Evolutionary conservation across 2,113 vertebrate species (phyloP).

Genomic region (Dipodomys ordii): DNA sequence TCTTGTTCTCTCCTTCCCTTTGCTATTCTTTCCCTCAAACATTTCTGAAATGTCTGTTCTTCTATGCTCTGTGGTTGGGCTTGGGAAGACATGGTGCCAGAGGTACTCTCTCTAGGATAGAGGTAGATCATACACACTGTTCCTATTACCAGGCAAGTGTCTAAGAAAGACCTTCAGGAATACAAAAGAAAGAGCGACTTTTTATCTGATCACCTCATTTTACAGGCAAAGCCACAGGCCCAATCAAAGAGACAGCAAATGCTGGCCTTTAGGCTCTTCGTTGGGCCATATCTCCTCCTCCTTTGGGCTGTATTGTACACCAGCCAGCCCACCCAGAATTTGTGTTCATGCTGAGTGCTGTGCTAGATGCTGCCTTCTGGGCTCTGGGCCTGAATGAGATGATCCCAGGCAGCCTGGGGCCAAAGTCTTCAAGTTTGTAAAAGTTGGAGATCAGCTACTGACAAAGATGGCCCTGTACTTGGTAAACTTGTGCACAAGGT

Average conservation of each 20-base stretch:
- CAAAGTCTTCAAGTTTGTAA: not conserved
- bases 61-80: not conserved
- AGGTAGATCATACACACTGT: accelerated
- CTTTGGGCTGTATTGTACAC: not conserved
- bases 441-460: not conserved
- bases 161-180: not conserved
- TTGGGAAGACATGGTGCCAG: not conserved
- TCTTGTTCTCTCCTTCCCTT: not conserved
- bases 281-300: not conserved
- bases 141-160: not conserved
- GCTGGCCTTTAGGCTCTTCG: not conserved
- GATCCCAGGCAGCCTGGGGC: not conserved
- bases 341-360: accelerated
- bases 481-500: not conserved
- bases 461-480: not conserved
- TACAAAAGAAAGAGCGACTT: too few relatives aligned
- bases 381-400: not conserved
- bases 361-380: not conserved
- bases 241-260: not conserved
- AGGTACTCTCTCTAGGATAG: not conserved
- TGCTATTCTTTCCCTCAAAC: not conserved
- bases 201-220: not conserved
- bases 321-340: not conserved
- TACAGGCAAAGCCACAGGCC: not conserved
- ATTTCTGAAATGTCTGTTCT: conserved; percentile 14